These are phyloP conservation scores for Labeo catla DNA, from an alignment of 2,113 vertebrate genomes.

Conservation along the genomic window DNA sequence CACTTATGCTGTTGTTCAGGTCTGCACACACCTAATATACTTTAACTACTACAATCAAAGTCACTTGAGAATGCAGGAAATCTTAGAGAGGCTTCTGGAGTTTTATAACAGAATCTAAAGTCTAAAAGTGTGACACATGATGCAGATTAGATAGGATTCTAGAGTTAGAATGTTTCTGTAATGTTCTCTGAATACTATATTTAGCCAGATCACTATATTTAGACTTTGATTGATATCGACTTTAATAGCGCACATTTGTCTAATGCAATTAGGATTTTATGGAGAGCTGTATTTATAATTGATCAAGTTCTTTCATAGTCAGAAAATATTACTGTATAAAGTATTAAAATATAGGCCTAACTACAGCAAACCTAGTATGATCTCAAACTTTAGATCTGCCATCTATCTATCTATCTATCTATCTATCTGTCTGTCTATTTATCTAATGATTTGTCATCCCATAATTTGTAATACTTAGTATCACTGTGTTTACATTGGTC, in stretches of 20 bases:
- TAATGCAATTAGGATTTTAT: not conserved
- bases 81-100: not conserved
- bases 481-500: not conserved
- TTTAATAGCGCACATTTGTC: not conserved
- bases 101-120: not conserved
- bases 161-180: not conserved
- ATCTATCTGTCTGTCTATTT: not conserved
- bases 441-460: not conserved
- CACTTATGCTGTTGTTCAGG: conserved; percentile 96
- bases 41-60: not conserved
- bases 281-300: conserved; percentile 21
- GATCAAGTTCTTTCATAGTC: conserved; percentile 1
- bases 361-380: not conserved
- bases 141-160: not conserved
- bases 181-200: not conserved
- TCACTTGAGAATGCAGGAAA: not conserved
- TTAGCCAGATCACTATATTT: conserved; percentile 15
- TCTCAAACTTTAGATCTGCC: not conserved
- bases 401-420: not conserved
- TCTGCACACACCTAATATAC: conserved; percentile 54
- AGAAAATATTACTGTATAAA: conserved; percentile 6
- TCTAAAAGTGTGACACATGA: not conserved
- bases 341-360: not conserved
- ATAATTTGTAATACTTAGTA: not conserved
- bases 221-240: conserved; percentile 15